A percentile compares a stretch with the other conserved stretches of the same genome.
Conservation (phyloP, 2,113 vertebrate genomes). For the Ptilonorhynchus violaceus region DNA sequence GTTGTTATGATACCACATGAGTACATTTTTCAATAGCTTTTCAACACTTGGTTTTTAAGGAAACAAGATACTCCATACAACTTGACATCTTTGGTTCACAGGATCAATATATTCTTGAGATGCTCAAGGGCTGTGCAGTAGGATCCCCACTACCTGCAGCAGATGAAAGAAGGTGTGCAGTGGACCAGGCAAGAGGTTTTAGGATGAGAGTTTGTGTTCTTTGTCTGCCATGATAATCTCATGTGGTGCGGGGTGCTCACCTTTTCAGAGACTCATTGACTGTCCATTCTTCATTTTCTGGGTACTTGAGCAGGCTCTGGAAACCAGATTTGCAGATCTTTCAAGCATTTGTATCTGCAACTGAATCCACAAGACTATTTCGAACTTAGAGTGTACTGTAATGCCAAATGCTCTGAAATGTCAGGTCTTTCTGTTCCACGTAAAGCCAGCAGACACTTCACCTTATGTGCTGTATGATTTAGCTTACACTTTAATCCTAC, state of each 20-base stretch:
- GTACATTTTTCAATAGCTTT: background rate
- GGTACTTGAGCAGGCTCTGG: background rate
- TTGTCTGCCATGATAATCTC: background rate
- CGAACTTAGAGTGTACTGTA: background rate
- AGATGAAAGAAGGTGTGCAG: background rate
- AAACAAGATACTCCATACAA: background rate
- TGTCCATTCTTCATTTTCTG: background rate
- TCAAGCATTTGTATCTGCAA: background rate
- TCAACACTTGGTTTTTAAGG: background rate
- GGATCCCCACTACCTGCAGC: background rate
- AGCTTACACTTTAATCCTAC: background rate
- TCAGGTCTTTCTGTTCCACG: background rate
- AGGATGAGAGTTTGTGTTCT: background rate
- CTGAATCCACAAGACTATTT: background rate
- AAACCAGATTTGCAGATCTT: background rate
- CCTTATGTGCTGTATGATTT: background rate
- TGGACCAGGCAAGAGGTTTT: background rate
- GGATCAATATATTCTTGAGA: background rate
- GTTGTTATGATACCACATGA: background rate
- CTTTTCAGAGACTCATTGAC: background rate
- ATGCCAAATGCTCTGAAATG: background rate
- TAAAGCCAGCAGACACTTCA: background rate
- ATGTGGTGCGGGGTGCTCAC: fast-evolving
- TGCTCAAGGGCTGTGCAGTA: background rate
- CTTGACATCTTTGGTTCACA: background rate